Conservation (phyloP, 2,888 invertebrate species). For the Psococerastis gibbosa region DNA sequence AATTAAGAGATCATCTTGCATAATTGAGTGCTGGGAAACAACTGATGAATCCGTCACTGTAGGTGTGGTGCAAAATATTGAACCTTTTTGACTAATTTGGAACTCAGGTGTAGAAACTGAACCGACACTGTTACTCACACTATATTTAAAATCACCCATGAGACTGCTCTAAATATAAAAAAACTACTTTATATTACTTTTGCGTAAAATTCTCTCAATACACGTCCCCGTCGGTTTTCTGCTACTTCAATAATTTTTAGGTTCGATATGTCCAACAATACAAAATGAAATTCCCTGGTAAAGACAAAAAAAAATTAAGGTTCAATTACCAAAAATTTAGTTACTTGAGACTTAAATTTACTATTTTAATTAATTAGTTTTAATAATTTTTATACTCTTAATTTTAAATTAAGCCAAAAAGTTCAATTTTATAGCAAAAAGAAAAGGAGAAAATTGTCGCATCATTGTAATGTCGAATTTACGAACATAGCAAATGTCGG, state of each 20-base stretch:
- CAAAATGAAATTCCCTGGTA: background rate
- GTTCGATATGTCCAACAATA: background rate
- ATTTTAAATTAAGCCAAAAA: background rate
- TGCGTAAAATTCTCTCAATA: background rate
- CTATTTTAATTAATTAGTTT: background rate
- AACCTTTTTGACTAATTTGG: constrained; percentile 19
- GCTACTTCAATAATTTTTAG: constrained; percentile 3
- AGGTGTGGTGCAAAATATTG: constrained; percentile 21
- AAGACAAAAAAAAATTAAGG: background rate
- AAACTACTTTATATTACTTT: background rate
- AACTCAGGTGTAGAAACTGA: constrained; percentile 21
- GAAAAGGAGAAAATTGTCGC: background rate
- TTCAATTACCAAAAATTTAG: no score
- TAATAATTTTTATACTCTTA: background rate
- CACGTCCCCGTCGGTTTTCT: constrained; percentile 10
- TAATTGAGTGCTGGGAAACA: constrained; percentile 20
- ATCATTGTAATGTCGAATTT: no score
- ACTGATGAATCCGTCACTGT: constrained; percentile 20
- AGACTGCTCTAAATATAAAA: constrained; percentile 15
- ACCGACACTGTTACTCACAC: constrained; percentile 21
- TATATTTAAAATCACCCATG: constrained; percentile 22
- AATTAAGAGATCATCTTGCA: constrained; percentile 22
- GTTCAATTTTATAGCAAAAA: background rate
- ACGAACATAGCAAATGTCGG: no score
- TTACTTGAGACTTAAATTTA: no score